A percentile compares a stretch with the other conserved stretches of the same genome.
Conservation (phyloP, 2,797 vertebrate genomes). For the Hoplostethus mediterraneus region DNA sequence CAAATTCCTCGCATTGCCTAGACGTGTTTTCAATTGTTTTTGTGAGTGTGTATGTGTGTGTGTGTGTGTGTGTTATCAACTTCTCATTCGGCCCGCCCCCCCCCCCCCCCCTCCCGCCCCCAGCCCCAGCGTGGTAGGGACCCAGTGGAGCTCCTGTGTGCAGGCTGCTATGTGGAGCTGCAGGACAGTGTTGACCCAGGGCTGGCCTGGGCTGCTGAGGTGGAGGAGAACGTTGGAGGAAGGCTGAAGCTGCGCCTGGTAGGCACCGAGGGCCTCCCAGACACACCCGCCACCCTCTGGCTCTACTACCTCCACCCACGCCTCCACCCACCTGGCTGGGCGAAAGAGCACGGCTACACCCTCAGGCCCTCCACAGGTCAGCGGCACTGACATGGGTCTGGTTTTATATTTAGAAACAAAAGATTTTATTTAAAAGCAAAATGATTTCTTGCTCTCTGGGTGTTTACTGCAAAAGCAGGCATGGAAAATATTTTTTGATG, state of each 20-base stretch:
- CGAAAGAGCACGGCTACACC: conserved; percentile 87
- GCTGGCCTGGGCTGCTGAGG: conserved; percentile 90
- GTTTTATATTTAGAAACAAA: conserved; percentile 46
- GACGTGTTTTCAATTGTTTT: conserved; percentile 45
- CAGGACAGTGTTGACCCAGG: conserved; percentile 86
- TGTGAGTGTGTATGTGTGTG: conserved; percentile 10
- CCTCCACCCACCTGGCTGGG: conserved; percentile 95
- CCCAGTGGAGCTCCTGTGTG: conserved; percentile 92
- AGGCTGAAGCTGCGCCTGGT: conserved; percentile 90
- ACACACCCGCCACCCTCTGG: conserved; percentile 88
- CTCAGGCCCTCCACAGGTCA: conserved; percentile 92
- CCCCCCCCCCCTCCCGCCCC: background rate
- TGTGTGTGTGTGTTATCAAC: conserved; percentile 17
- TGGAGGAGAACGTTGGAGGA: conserved; percentile 94
- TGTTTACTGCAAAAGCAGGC: conserved; percentile 13
- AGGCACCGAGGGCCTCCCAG: conserved; percentile 88
- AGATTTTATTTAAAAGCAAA: background rate
- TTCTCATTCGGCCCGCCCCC: conserved; percentile 19
- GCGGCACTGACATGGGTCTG: conserved; percentile 33
- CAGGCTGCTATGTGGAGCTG: conserved; percentile 91
- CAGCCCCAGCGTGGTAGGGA: conserved; percentile 94
- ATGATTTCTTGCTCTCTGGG: conserved; percentile 7
- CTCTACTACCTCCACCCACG: conserved; percentile 95
- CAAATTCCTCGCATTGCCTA: conserved; percentile 60
- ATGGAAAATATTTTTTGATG: conserved; percentile 18